Evolutionary conservation across 2,888 invertebrate species (phyloP), one percentile per base, ranked within the genome.

Genomic region (Colletes collaris): DNA sequence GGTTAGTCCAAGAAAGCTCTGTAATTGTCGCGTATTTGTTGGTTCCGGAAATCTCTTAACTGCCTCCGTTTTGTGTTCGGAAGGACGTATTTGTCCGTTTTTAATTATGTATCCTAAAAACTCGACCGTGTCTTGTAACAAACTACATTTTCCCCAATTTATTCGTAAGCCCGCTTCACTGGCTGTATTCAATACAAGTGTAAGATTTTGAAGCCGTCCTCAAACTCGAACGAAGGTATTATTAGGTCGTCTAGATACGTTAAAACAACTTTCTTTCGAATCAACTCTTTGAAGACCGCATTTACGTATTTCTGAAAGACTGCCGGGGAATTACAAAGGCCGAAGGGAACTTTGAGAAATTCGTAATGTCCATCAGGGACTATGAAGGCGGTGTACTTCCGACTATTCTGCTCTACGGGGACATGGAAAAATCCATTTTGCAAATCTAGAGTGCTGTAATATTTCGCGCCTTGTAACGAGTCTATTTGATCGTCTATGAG

Each of bases 21-120:
- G n/a, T n/a, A n/a, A n/a, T n/a, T n/a, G n/a, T n/a, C 13, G 50
- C 35, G 49, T 44, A 59, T 59, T 49, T n/a, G 10, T 66, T 0
- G 66, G 62, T 16, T 16, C 16, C 0, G 76, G 62, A 62, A 75
- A 69, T 52, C n/a, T 62, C 11, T 55, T 49, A 7, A 74, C 63
- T 11, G 74, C 68, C 4, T 68, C 50, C 2, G 68, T 64, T 44
- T 75, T 64, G 0, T 35, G 13, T n/a, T 60, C 60, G 0, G 63
- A 68, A 4, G 63, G 68, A 3, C 58, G 19, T 27, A 74, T 0
- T 2, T 11, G 46, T n/a, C 68, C 62, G 19, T 63, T 44, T 11
- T 68, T 44, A 2, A 74, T 27, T 1, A 46, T 56, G 4, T 74
- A 8, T 2, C 74, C 52, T 8, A 68, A 27, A 58, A 19, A 68